phyloP scores from a whole-genome alignment of 2,888 invertebrate species.

The Drosophila infuscata region DNA sequence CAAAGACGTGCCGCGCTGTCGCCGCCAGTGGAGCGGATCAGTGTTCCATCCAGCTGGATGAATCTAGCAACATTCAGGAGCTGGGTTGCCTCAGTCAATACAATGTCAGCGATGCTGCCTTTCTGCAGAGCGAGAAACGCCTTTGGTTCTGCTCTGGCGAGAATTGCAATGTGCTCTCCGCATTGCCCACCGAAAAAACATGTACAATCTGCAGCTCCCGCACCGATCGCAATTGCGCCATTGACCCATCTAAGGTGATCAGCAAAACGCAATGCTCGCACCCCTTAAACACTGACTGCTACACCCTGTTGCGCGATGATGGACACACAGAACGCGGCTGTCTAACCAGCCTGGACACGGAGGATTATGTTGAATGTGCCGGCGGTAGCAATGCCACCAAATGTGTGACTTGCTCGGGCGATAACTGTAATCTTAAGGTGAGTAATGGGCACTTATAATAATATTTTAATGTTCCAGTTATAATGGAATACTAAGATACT shows the following conservation, averaged over 20 bases:
- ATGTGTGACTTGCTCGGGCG: conserved; percentile 69
- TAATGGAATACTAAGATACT: neutral
- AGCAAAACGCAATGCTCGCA: conserved; percentile 57
- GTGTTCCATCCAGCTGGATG: conserved; percentile 74
- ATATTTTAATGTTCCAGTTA: neutral
- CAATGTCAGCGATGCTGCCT: conserved; percentile 60
- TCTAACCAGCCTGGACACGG: conserved; percentile 61
- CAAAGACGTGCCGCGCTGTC: conserved; percentile 67
- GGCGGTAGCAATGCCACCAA: conserved; percentile 48
- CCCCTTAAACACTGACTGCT: conserved; percentile 71
- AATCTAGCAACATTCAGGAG: conserved; percentile 47
- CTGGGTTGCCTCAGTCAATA: conserved; percentile 80
- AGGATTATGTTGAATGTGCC: conserved; percentile 68
- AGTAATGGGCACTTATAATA: neutral
- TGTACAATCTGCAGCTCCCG: conserved; percentile 77
- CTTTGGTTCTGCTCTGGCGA: conserved; percentile 76
- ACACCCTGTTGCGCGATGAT: conserved; percentile 65
- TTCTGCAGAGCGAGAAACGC: conserved; percentile 57
- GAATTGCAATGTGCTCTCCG: conserved; percentile 74
- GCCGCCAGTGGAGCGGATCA: conserved; percentile 60
- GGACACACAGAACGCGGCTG: conserved; percentile 83
- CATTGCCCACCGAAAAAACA: conserved; percentile 50
- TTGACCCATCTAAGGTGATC: conserved; percentile 40
- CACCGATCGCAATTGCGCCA: conserved; percentile 71
- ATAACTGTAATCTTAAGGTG: conserved; percentile 74